phyloP scores from a whole-genome alignment of 1,140 invertebrate species.

The Asbolus verrucosus region DNA sequence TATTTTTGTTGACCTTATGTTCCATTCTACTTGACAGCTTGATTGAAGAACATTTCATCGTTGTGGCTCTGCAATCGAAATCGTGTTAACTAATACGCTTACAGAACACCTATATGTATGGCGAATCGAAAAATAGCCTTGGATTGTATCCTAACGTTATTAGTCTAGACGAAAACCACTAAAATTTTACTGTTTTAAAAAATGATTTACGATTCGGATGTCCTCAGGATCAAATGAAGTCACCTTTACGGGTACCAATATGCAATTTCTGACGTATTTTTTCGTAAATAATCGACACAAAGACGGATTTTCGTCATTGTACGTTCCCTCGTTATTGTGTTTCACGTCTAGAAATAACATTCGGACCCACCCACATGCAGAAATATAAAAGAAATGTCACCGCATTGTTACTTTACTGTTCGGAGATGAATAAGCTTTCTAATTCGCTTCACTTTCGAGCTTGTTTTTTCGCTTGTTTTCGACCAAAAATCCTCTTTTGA shows the following conservation, averaged over 20 bases:
- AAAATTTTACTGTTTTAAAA: constrained; percentile 48
- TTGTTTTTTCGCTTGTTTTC: background rate
- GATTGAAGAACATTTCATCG: constrained; percentile 32
- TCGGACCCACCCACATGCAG: constrained; percentile 16
- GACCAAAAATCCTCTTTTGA: no score
- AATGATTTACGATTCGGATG: constrained; percentile 47
- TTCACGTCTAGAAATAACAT: constrained; percentile 1
- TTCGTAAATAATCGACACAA: constrained; percentile 29
- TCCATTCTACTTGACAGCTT: constrained; percentile 4
- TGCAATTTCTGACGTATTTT: constrained; percentile 10
- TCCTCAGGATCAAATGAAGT: constrained; percentile 25
- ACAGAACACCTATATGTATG: no score
- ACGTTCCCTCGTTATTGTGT: constrained; percentile 20
- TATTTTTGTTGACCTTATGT: constrained; percentile 2
- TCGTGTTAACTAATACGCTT: no score
- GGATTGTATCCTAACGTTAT: constrained; percentile 8
- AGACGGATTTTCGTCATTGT: constrained; percentile 24
- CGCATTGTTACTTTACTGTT: constrained; percentile 21
- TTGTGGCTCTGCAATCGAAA: background rate
- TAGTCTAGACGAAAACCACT: constrained; percentile 42
- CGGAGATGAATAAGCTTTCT: constrained; percentile 1
- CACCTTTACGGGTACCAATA: background rate
- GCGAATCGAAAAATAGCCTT: background rate
- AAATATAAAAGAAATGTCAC: constrained; percentile 36
- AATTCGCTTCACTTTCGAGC: background rate